Evolutionary conservation across 1,140 invertebrate genomes (phyloP).

Genomic region (Heliconius nattereri): DNA sequence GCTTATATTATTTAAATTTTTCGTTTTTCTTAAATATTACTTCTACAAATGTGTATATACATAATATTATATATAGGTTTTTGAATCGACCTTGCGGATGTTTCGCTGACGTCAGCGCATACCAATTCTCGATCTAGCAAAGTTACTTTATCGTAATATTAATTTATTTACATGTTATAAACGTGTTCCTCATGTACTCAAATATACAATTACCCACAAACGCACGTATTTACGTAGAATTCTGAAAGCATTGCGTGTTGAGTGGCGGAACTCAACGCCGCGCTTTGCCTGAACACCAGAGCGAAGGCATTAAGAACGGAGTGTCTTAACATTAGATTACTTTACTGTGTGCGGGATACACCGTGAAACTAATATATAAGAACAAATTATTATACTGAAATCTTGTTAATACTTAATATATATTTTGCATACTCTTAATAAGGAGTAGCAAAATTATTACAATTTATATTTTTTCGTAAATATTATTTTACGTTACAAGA

Average conservation of each 20-base stretch:
- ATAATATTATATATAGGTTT: background rate
- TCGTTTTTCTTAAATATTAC: background rate
- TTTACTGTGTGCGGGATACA: no score
- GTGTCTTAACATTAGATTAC: no score
- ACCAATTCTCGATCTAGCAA: background rate
- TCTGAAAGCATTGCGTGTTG: no score
- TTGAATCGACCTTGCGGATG: constrained; percentile 19
- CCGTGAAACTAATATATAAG: no score
- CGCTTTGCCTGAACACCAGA: no score
- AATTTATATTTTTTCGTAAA: background rate
- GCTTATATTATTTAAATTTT: background rate
- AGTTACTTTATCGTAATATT: background rate
- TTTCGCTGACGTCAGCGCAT: constrained; percentile 25
- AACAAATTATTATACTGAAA: no score
- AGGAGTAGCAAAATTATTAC: background rate
- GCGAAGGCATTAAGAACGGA: no score
- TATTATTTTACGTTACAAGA: background rate
- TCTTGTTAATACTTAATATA: no score
- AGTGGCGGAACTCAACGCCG: no score
- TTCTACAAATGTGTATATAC: background rate
- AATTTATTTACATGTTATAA: background rate
- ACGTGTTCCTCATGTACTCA: background rate
- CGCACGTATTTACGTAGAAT: no score
- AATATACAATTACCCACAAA: no score
- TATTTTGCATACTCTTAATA: background rate